phyloP scores from a whole-genome alignment of 2,113 vertebrate genomes.

The Hassar affinis region DNA sequence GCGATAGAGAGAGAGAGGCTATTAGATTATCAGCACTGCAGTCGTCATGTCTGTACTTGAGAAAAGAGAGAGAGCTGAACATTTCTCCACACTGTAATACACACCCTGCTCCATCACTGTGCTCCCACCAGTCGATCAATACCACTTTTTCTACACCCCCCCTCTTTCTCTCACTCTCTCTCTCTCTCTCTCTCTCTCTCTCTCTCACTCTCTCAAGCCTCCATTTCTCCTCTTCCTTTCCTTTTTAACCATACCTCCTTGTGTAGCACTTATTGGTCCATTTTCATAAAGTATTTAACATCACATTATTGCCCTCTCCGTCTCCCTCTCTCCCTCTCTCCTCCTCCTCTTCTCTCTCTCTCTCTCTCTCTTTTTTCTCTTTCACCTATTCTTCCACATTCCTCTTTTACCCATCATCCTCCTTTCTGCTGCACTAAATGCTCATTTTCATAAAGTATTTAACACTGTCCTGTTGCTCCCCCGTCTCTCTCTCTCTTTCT shows the following conservation, averaged over 20 bases:
- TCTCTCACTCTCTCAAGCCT: too few relatives aligned
- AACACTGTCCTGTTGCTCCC: conserved; percentile 44
- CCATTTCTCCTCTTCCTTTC: conserved; percentile 32
- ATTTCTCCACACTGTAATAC: conserved; percentile 48
- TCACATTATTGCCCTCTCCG: conserved; percentile 4
- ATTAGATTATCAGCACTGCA: conserved; percentile 15
- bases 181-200: not conserved
- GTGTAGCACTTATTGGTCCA: not conserved
- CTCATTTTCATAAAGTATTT: conserved; percentile 76
- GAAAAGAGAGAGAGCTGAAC: conserved; percentile 32
- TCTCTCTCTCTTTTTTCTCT: conserved; percentile 21
- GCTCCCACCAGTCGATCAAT: conserved; percentile 64
- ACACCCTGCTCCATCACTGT: conserved; percentile 62
- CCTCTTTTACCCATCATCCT: conserved; percentile 34
- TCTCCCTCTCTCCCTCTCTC: not conserved
- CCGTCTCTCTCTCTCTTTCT: conserved; percentile 53
- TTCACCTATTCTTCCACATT: conserved; percentile 30
- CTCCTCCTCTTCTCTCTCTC: conserved; percentile 39
- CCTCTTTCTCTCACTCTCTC: not conserved
- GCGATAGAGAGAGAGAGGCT: conserved; percentile 27
- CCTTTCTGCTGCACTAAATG: conserved; percentile 52
- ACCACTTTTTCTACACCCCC: conserved; percentile 35
- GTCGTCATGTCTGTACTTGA: conserved; percentile 32
- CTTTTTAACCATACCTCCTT: conserved; percentile 43
- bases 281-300: conserved; percentile 38